Conservation (phyloP, 2,113 vertebrate species). For the Euleptes europaea region DNA sequence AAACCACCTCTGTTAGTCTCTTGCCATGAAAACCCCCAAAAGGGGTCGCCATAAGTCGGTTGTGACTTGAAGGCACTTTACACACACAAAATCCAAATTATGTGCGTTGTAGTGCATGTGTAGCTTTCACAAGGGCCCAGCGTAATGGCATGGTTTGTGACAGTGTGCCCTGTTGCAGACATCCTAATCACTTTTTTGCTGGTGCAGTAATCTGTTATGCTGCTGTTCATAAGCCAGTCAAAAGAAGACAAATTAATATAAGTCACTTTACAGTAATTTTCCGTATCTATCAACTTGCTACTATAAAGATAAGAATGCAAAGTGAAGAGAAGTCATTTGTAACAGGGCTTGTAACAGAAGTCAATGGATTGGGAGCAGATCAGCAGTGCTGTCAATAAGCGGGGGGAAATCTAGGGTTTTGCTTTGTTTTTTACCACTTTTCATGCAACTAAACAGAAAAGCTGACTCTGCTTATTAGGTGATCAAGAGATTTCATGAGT, state of each 20-base stretch:
- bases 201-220: neutral
- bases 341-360: conserved; percentile 19
- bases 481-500: neutral
- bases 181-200: neutral
- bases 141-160: neutral
- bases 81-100: neutral
- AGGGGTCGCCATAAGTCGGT: too few relatives aligned
- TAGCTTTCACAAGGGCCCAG: neutral
- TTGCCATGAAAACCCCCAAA: too few relatives aligned
- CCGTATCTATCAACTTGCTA: conserved; percentile 53
- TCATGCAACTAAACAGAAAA: neutral
- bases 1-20: too few relatives aligned
- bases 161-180: neutral
- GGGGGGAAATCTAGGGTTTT: neutral
- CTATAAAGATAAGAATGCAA: conserved; percentile 43
- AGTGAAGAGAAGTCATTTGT: conserved; percentile 46
- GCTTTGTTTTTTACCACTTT: conserved; percentile 33
- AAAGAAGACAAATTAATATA: neutral
- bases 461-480: conserved; percentile 20
- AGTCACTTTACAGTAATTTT: conserved; percentile 48
- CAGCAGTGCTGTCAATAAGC: conserved; percentile 8
- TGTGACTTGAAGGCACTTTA: too few relatives aligned
- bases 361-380: conserved; percentile 18
- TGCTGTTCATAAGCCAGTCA: neutral
- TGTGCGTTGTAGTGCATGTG: neutral